Evolutionary conservation across 2,888 invertebrate species (phyloP).

Genomic region (Agrenia bidenticulata): DNA sequence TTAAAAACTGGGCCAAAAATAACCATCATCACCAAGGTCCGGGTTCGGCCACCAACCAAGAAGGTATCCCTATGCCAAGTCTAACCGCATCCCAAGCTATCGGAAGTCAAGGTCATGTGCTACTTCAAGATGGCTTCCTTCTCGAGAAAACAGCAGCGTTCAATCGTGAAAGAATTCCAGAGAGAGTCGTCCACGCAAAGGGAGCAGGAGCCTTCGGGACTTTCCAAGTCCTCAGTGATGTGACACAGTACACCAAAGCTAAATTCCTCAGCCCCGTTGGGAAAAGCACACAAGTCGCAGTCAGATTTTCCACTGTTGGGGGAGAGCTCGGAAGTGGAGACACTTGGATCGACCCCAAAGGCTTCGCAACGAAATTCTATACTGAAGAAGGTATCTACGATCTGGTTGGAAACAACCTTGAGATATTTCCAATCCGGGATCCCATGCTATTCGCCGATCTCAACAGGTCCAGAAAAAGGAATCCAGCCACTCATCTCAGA

Average conservation of each 20-base stretch:
- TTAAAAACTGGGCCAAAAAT: not conserved
- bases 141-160: slow-evolving; percentile 81
- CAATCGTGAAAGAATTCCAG: slow-evolving; percentile 89
- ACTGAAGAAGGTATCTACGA: slow-evolving; percentile 92
- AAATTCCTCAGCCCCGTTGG: slow-evolving; percentile 75
- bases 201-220: slow-evolving; percentile 66
- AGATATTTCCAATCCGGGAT: slow-evolving; percentile 89
- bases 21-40: not conserved
- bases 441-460: slow-evolving; percentile 88
- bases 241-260: slow-evolving; percentile 74
- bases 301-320: slow-evolving; percentile 82
- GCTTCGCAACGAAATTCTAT: slow-evolving; percentile 91
- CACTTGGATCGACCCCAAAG: slow-evolving; percentile 20
- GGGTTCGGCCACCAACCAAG: not conserved
- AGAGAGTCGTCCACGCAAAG: slow-evolving; percentile 93
- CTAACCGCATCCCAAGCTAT: slow-evolving; percentile 64
- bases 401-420: slow-evolving; percentile 88
- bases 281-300: slow-evolving; percentile 75
- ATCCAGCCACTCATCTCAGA: slow-evolving; percentile 86
- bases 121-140: slow-evolving; percentile 80
- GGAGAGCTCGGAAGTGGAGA: slow-evolving; percentile 74
- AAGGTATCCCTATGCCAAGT: slow-evolving; percentile 8
- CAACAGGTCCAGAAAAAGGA: slow-evolving; percentile 94
- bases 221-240: slow-evolving; percentile 54
- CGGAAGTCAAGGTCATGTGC: slow-evolving; percentile 80